These are phyloP conservation scores for Archilochus colubris DNA, from an alignment of 2,113 vertebrate genomes.

Conservation along the genomic window DNA sequence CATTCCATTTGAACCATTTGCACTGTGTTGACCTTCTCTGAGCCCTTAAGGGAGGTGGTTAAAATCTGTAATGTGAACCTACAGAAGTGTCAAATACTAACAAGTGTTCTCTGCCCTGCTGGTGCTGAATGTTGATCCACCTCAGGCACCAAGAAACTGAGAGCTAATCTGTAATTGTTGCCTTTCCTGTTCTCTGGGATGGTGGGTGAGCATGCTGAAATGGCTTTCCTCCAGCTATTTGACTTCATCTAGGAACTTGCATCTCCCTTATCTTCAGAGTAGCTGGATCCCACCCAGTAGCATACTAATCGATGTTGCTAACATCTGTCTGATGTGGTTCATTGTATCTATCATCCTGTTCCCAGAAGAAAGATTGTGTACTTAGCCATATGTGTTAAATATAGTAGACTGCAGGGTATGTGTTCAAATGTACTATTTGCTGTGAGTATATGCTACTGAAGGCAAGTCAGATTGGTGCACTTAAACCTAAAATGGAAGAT, in stretches of 20 bases:
- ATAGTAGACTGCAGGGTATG: not conserved
- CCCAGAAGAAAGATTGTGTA: not conserved
- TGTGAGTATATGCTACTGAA: not conserved
- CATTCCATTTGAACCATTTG: not conserved
- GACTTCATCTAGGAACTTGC: not conserved
- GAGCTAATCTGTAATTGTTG: constrained; percentile 1
- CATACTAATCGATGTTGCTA: not conserved
- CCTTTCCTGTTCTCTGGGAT: not conserved
- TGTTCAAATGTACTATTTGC: not conserved
- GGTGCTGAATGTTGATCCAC: not conserved
- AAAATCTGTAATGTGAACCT: not conserved
- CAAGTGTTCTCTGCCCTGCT: constrained; percentile 5
- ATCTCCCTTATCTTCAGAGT: not conserved
- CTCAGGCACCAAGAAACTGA: not conserved
- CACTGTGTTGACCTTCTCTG: not conserved
- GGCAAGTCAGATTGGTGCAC: not conserved
- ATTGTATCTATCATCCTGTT: not conserved
- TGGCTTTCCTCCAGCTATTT: not conserved
- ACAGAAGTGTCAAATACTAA: not conserved
- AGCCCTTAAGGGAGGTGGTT: constrained; percentile 1
- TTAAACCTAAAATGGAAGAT: not conserved
- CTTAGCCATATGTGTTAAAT: not conserved
- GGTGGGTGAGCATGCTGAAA: not conserved
- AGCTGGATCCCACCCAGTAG: not conserved
- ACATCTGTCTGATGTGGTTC: not conserved